Evolutionary conservation across 2,797 vertebrate species (phyloP).

Genomic region (Rhodeus uyekii): DNA sequence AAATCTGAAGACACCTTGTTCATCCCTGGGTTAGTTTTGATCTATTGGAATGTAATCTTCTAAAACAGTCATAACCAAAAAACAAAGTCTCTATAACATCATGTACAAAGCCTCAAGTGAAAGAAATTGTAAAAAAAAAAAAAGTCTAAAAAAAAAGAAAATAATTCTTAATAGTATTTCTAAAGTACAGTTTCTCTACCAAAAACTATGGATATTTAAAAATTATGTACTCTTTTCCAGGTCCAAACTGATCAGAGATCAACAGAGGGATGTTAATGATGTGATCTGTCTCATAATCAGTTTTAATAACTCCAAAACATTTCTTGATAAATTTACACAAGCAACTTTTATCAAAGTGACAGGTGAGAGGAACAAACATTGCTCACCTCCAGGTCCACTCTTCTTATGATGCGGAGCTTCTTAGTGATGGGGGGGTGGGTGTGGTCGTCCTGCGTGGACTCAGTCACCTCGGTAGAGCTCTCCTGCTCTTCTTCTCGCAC

Average conservation of each 20-base stretch:
- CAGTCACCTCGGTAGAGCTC: slow-evolving; percentile 78
- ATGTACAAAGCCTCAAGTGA: background rate
- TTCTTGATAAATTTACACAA: background rate
- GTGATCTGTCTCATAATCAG: background rate
- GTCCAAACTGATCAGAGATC: background rate
- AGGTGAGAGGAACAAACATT: background rate
- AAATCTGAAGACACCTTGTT: background rate
- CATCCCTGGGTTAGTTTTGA: background rate
- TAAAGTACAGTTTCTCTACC: background rate
- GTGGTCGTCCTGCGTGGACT: slow-evolving; percentile 83
- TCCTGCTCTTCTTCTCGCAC: slow-evolving; percentile 92
- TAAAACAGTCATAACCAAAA: too few species aligned
- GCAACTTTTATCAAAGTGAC: background rate
- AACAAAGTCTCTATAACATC: background rate
- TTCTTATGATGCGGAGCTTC: slow-evolving; percentile 85
- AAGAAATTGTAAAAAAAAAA: too few species aligned
- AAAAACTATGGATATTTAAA: background rate
- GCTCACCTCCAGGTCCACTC: slow-evolving; percentile 87
- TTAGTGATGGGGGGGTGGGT: slow-evolving; percentile 86
- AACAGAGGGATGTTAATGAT: background rate
- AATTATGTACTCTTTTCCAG: background rate
- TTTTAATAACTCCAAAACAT: background rate
- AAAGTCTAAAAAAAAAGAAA: too few species aligned
- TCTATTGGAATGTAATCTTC: background rate
- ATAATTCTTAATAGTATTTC: too few species aligned